Base-by-base conservation (phyloP, 2,113 vertebrate species). In the Tragelaphus scriptus region DNA sequence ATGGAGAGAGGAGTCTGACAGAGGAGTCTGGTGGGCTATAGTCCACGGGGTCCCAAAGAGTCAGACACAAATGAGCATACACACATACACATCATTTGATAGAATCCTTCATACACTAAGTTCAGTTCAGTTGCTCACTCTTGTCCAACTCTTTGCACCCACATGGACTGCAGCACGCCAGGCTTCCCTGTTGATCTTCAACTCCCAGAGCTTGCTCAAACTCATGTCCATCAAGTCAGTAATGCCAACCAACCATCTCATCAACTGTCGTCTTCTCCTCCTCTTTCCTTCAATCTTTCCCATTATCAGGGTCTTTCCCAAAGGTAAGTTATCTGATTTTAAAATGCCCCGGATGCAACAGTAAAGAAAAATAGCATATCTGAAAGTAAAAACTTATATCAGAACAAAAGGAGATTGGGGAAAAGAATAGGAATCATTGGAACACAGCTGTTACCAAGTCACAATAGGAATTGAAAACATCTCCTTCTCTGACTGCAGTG, bases 191-290 rank as follows among this genome's bases (percentile, higher is more conserved):
- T 71, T 36, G 19, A 71, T 71, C 68, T 40, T 19, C n/a, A 71
- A 71, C 68, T 71, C n/a, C n/a, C 68, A 71, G n/a, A 71, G 68
- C n/a, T 71, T 71, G 19, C 19, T 71, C 10, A 71, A 40, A 71
- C 5, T 23, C n/a, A 12, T 71, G n/a, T 40, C n/a, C n/a, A 71
- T 40, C 0, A 0, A 40, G n/a, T 23, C 4, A 0, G 5, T 71
- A 36, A 71, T 13, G n/a, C 5, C 19, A 71, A 36, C n/a, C n/a
- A 36, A 23, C 68, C n/a, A 71, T 71, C 68, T 71, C n/a, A 23
- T 6, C n/a, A 23, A 40, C n/a, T 71, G 10, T 75, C 19, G 0
- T 75, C 36, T 25, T 75, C n/a, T 75, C n/a, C 10, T 23, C 68
- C 65, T 71, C 68, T 36, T 40, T 19, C 19, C 68, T 13, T 75